A percentile compares a stretch with the other conserved stretches of the same genome.
Evolutionary conservation across 2,888 invertebrate genomes (phyloP).

Genomic region (Nudaria mundana): DNA sequence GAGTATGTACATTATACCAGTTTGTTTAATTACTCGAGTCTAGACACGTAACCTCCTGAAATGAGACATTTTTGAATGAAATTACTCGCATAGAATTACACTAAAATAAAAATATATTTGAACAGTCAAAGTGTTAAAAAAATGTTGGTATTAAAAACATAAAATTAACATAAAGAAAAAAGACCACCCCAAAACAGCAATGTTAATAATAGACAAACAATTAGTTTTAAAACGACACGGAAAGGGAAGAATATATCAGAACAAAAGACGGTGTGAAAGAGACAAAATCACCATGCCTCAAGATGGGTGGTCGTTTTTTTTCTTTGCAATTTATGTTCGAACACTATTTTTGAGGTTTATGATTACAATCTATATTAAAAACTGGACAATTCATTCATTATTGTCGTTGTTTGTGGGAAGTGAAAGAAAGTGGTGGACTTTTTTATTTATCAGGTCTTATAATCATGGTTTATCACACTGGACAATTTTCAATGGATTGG

Average conservation of each 20-base stretch:
- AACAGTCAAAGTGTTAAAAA: neutral
- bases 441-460: too few species aligned
- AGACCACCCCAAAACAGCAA: conserved; percentile 72
- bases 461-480: too few species aligned
- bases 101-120: neutral
- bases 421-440: too few species aligned
- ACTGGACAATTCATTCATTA: conserved; percentile 10
- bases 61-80: too few species aligned
- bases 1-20: conserved; percentile 1
- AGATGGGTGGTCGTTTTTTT: conserved; percentile 71
- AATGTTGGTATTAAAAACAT: conserved; percentile 5
- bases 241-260: conserved; percentile 29
- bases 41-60: too few species aligned
- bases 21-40: too few species aligned
- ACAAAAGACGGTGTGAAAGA: conserved; percentile 29
- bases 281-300: conserved; percentile 37
- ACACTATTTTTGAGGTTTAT: conserved; percentile 42
- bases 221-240: conserved; percentile 45
- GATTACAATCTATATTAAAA: conserved; percentile 27
- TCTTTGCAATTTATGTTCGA: conserved; percentile 58
- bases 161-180: conserved; percentile 32
- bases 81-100: neutral
- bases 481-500: too few species aligned
- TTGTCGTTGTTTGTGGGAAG: too few species aligned
- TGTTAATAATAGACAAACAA: conserved; percentile 66